Evolutionary conservation across 2,113 vertebrate species (phyloP).

Genomic region (Oryzias woworae): DNA sequence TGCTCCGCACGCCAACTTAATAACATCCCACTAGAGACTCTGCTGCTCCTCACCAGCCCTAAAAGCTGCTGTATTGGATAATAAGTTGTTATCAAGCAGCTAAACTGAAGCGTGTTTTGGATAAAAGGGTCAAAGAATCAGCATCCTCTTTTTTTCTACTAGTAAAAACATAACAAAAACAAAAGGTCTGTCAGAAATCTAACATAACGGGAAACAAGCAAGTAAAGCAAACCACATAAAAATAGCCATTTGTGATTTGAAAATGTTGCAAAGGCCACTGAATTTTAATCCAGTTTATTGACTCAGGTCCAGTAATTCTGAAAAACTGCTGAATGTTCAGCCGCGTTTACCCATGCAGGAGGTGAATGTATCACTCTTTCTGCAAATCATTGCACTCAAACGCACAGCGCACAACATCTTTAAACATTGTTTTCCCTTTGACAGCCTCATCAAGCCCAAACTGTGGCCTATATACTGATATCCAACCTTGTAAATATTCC

Average conservation of each 20-base stretch:
- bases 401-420: conserved; percentile 25
- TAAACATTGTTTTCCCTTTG: conserved; percentile 18
- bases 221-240: conserved; percentile 1
- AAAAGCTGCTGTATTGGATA: conserved; percentile 63
- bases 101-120: conserved; percentile 47
- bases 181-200: conserved; percentile 53
- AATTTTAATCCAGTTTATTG: conserved; percentile 1
- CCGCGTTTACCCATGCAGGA: conserved; percentile 30
- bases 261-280: background rate
- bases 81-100: conserved; percentile 76
- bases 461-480: conserved; percentile 45
- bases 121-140: conserved; percentile 62
- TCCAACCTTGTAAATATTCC: conserved; percentile 34
- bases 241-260: background rate
- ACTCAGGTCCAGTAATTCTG: conserved; percentile 22
- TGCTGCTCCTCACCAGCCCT: conserved; percentile 52
- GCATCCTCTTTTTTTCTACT: conserved; percentile 57
- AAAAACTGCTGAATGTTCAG: conserved; percentile 28
- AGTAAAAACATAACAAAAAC: background rate
- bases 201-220: conserved; percentile 16
- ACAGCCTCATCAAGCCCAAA: conserved; percentile 45
- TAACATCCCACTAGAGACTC: conserved; percentile 44
- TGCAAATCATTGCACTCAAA: conserved; percentile 20
- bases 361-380: conserved; percentile 15
- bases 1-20: conserved; percentile 54